A percentile compares a stretch with the other conserved stretches of the same genome.
These are phyloP conservation scores for Menura novaehollandiae DNA, from an alignment of 2,113 vertebrate genomes.

Conservation along the genomic window DNA sequence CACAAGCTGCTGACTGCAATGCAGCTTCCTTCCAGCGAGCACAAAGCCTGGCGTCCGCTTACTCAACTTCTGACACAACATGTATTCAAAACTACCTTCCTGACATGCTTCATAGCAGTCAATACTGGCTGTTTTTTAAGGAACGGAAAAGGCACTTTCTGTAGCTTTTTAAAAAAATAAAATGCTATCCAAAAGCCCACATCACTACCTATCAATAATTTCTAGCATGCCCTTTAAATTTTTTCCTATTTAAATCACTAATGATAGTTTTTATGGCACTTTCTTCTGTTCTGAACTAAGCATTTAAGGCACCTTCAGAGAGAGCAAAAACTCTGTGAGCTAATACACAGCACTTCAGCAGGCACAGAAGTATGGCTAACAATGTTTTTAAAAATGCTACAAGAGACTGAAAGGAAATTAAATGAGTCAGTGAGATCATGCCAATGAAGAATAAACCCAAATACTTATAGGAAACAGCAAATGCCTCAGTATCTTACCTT, in stretches of 20 bases:
- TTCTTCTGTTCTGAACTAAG: neutral
- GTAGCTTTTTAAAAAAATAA: neutral
- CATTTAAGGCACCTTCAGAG: neutral
- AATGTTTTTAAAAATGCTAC: neutral
- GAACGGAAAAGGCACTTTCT: neutral
- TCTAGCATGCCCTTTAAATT: neutral
- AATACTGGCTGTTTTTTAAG: neutral
- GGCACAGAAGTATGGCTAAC: neutral
- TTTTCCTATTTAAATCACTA: neutral
- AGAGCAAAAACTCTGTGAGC: neutral
- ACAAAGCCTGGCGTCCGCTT: neutral
- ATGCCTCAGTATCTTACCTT: constrained; percentile 65
- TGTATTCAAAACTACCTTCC: neutral
- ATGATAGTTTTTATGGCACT: neutral
- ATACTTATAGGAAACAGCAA: neutral
- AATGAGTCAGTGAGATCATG: neutral
- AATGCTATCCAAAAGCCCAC: neutral
- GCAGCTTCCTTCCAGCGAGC: neutral
- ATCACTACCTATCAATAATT: neutral
- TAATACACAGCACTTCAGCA: rapidly evolving
- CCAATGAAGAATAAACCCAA: neutral
- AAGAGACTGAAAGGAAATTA: neutral
- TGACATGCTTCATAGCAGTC: neutral
- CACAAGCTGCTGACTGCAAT: neutral
- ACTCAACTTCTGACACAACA: neutral